Evolutionary conservation across 2,797 vertebrate genomes (phyloP).

Genomic region (Denticeps clupeoides): DNA sequence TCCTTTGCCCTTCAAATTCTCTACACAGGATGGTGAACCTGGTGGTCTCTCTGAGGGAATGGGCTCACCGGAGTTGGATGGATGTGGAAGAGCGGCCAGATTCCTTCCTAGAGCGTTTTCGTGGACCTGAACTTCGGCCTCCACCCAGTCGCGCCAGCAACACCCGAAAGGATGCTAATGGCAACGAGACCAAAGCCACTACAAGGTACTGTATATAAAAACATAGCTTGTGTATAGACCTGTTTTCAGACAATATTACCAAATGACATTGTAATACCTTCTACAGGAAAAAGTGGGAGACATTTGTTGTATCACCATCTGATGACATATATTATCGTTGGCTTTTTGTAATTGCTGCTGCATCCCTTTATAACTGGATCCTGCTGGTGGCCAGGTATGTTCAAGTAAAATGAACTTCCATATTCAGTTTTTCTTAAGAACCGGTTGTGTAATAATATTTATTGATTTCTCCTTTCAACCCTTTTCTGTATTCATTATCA

Average conservation of each 20-base stretch:
- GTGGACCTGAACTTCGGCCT: conserved; percentile 64
- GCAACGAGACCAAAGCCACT: conserved; percentile 23
- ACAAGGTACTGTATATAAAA: conserved; percentile 17
- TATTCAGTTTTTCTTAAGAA: no score
- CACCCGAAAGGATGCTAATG: conserved; percentile 38
- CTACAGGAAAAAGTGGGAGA: conserved; percentile 59
- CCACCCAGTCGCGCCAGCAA: conserved; percentile 50
- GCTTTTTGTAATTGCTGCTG: conserved; percentile 72
- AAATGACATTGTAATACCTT: not conserved
- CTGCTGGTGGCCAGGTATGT: conserved; percentile 75
- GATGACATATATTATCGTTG: conserved; percentile 79
- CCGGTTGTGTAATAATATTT: not conserved
- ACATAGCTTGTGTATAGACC: not conserved
- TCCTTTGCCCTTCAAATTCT: not conserved
- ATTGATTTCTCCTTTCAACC: not conserved
- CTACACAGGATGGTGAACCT: conserved; percentile 63
- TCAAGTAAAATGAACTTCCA: not conserved
- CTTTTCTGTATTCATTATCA: conserved; percentile 29
- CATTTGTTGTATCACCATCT: conserved; percentile 73
- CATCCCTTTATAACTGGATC: conserved; percentile 87
- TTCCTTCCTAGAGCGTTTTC: conserved; percentile 84
- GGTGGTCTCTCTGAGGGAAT: conserved; percentile 75
- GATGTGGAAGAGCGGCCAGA: conserved; percentile 75
- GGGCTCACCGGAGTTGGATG: conserved; percentile 73
- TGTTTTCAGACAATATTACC: not conserved